phyloP scores from a whole-genome alignment of 2,797 vertebrate genomes.

The Thamnophis elegans region DNA sequence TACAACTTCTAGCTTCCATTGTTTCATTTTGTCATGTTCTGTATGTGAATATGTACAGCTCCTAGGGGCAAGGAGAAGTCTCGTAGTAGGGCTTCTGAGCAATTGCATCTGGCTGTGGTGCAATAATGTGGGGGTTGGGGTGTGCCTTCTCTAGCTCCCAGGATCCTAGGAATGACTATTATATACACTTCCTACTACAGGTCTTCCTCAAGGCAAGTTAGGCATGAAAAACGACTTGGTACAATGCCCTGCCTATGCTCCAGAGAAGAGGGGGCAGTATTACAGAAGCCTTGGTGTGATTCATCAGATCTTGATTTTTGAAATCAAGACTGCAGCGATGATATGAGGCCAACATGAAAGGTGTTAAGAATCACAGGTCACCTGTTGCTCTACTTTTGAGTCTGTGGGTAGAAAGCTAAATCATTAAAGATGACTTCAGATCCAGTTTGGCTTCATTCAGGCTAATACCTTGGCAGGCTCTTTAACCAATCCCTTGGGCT shows the following conservation, averaged over 20 bases:
- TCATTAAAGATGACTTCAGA: neutral
- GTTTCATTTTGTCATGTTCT: neutral
- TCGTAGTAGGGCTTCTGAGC: neutral
- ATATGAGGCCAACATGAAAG: neutral
- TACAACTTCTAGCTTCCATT: rapidly evolving
- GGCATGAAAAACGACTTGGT: conserved; percentile 1
- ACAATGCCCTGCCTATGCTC: neutral
- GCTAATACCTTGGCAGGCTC: neutral
- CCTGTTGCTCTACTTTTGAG: too few species aligned
- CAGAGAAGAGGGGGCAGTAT: neutral
- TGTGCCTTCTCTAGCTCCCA: neutral
- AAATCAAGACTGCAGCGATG: neutral
- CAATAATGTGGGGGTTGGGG: conserved; percentile 46
- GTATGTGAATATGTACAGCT: rapidly evolving
- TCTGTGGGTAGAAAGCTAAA: neutral
- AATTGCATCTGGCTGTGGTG: conserved; percentile 37
- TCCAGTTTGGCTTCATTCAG: neutral
- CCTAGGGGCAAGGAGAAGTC: neutral
- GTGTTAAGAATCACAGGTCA: too few species aligned
- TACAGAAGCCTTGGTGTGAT: neutral
- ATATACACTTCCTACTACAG: neutral
- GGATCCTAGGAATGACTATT: neutral
- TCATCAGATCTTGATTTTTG: neutral
- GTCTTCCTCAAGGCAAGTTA: neutral
- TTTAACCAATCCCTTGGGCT: neutral